Evolutionary conservation across 2,113 vertebrate genomes (phyloP).

Genomic region (Asarcornis scutulata): DNA sequence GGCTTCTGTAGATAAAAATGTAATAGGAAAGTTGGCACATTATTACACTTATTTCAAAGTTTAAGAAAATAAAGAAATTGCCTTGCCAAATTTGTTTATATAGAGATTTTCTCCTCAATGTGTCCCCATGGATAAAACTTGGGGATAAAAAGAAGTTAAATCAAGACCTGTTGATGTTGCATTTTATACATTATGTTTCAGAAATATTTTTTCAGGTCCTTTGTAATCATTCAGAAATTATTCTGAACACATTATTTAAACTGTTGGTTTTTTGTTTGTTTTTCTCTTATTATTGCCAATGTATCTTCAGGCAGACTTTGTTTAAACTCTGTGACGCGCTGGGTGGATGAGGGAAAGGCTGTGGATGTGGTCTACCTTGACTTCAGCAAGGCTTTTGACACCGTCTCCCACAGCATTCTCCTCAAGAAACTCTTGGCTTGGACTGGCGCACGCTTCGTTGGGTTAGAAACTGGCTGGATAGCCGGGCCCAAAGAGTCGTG

Average conservation of each 20-base stretch:
- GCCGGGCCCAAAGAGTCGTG: too few species aligned
- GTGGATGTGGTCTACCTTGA: too few species aligned
- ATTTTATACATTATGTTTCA: background rate
- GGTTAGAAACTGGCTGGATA: too few species aligned
- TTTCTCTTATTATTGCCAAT: background rate
- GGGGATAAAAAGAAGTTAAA: background rate
- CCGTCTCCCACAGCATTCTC: too few species aligned
- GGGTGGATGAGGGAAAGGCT: too few species aligned
- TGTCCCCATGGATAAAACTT: background rate
- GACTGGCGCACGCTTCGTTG: too few species aligned
- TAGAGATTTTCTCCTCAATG: background rate
- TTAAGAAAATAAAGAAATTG: background rate
- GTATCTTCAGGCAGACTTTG: background rate
- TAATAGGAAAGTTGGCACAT: background rate
- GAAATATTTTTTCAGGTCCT: background rate
- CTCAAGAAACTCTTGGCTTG: too few species aligned
- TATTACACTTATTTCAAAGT: background rate
- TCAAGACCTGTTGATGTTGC: background rate
- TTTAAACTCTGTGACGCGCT: background rate
- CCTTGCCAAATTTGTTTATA: background rate
- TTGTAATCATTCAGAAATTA: background rate
- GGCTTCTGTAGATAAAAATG: background rate
- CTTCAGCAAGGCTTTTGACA: too few species aligned
- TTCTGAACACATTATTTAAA: background rate
- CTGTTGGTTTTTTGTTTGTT: background rate